Evolutionary conservation across 2,888 invertebrate species (phyloP), one percentile per base, ranked within the genome.

Genomic region (Limnephilus marmoratus): DNA sequence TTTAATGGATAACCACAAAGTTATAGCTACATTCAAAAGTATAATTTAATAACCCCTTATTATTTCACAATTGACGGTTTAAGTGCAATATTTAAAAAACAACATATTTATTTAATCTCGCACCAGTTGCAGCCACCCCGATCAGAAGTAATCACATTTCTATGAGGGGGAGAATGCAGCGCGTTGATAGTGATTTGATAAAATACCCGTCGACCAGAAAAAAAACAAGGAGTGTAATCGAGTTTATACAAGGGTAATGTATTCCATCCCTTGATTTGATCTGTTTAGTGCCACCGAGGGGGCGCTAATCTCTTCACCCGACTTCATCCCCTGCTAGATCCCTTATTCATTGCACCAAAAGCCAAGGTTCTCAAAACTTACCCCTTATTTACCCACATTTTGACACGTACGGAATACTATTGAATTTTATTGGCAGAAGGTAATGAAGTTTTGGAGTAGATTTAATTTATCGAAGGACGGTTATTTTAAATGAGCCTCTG

Each of bases 171-270:
- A 18, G 88, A 88, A 53, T 88, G 88, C 31, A 90, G 13, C 90
- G 15, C 81, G 90, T 45, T 90, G 90, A 90, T 90, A 90, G 81
- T 81, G 90, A 90, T 90, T 81, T 90, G 90, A 90, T 81, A 37
- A 90, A 90, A 90, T 90, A 68, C 68, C 88, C 88, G 68, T n/a
- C 88, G 88, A 88, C 88, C 88, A 88, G 88, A 53, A 88, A 88
- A 87, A 88, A 88, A 88, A 88, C 53, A 88, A 88, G 88, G 68
- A 88, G 88, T 88, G 88, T 88, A 88, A 88, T 88, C 88, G 88
- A 88, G 88, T 88, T 88, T 88, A 34, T 88, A 88, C 88, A 88
- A 88, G 88, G 88, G 88, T 88, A 88, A 88, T 88, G 88, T 88
- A 88, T 88, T 88, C 88, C 88, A 88, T 88, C 88, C 88, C 88